These are phyloP conservation scores for Lagodon rhomboides DNA, from an alignment of 2,797 vertebrate genomes.

Conservation along the genomic window DNA sequence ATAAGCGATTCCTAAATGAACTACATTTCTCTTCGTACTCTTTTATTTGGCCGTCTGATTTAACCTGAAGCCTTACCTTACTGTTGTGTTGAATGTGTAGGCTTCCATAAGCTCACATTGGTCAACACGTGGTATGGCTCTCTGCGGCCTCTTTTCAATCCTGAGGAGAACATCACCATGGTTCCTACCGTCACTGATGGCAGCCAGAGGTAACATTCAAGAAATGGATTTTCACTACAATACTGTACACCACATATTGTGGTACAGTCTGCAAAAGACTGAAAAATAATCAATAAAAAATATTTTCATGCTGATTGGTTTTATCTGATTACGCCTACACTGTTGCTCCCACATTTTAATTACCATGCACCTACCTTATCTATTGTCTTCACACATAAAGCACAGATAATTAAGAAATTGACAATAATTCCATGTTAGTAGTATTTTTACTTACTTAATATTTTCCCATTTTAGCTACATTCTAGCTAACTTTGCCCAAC, in stretches of 20 bases:
- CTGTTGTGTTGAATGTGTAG: constrained; percentile 68
- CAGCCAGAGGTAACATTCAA: constrained; percentile 83
- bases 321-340: not conserved
- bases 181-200: constrained; percentile 74
- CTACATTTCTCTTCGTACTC: constrained; percentile 12
- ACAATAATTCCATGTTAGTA: not conserved
- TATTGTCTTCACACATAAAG: not conserved
- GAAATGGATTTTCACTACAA: not conserved
- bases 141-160: constrained; percentile 81
- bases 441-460: not conserved
- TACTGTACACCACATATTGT: not conserved
- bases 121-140: constrained; percentile 91
- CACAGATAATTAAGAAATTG: too few relatives aligned
- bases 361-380: not conserved
- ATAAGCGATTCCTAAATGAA: constrained; percentile 40
- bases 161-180: constrained; percentile 67
- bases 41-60: constrained; percentile 37
- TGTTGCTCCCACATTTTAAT: not conserved
- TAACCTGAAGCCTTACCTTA: constrained; percentile 2
- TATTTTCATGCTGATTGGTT: not conserved
- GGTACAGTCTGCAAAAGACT: not conserved
- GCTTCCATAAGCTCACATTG: constrained; percentile 82
- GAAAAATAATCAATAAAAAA: not conserved
- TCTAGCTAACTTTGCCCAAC: not conserved
- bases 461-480: not conserved